phyloP scores from a whole-genome alignment of 1,140 invertebrate genomes.

The Drosophila subobscura region DNA sequence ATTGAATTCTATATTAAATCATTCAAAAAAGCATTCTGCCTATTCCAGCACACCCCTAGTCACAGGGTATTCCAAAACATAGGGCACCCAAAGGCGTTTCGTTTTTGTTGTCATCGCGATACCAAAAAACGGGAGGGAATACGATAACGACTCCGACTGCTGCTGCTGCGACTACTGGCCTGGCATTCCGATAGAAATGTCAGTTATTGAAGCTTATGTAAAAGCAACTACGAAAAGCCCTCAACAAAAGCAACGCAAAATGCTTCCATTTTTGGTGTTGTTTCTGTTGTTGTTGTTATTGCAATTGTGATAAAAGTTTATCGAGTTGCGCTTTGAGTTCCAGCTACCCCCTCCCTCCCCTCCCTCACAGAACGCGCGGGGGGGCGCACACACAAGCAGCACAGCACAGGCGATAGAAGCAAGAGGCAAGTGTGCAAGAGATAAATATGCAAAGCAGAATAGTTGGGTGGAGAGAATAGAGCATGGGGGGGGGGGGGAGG shows the following conservation, averaged over 20 bases:
- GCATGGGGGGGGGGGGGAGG: background rate
- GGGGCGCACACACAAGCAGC: conserved; percentile 27
- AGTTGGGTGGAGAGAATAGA: background rate
- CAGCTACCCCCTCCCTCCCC: conserved; percentile 1
- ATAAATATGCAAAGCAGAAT: conserved; percentile 73
- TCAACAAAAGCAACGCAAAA: conserved; percentile 63
- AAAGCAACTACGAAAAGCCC: conserved; percentile 28
- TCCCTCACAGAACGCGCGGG: conserved; percentile 23
- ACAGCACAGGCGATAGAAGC: conserved; percentile 30
- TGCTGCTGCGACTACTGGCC: background rate
- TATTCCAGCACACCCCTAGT: background rate
- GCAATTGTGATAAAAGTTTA: conserved; percentile 79
- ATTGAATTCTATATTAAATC: background rate
- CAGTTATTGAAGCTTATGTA: conserved; percentile 51
- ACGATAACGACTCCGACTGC: conserved; percentile 11
- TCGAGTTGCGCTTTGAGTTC: conserved; percentile 61
- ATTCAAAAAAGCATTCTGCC: background rate
- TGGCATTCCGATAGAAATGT: conserved; percentile 29
- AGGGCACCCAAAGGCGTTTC: conserved; percentile 26
- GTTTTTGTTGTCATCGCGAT: conserved; percentile 33
- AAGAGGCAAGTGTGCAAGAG: conserved; percentile 61
- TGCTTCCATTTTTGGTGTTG: conserved; percentile 33
- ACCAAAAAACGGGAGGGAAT: conserved; percentile 8
- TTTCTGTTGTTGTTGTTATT: conserved; percentile 36
- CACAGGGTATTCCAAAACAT: conserved; percentile 13